Conservation (phyloP, 2,888 invertebrate genomes). For the Eurois occulta region DNA sequence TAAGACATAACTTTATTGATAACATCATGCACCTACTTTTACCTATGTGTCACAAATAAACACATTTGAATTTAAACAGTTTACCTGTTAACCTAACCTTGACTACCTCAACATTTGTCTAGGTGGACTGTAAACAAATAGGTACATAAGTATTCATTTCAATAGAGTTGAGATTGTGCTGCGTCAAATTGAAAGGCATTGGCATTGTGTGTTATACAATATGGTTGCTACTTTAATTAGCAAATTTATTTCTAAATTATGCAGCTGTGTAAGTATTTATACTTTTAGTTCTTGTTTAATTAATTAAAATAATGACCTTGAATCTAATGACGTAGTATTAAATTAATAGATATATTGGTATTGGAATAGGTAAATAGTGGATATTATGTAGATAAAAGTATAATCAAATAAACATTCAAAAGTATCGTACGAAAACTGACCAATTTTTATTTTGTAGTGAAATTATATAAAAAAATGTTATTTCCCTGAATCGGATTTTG, state of each 20-base stretch:
- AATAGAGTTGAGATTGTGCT: not conserved
- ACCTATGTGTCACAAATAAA: not conserved
- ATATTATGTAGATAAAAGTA: too few species aligned
- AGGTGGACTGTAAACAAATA: conserved; percentile 5
- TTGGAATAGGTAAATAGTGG: not conserved
- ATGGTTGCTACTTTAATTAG: not conserved
- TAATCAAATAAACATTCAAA: not conserved
- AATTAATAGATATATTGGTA: conserved; percentile 2
- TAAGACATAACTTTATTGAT: not conserved
- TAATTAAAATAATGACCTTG: conserved; percentile 11
- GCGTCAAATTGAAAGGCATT: not conserved
- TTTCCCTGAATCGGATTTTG: too few species aligned
- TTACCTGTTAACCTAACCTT: conserved; percentile 5
- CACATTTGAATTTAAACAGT: not conserved
- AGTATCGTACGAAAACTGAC: not conserved
- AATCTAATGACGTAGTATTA: not conserved
- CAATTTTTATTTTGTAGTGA: too few species aligned
- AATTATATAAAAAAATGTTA: too few species aligned
- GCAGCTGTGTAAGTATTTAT: not conserved
- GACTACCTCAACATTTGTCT: conserved; percentile 26
- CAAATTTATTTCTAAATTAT: not conserved
- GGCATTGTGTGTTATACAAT: not conserved
- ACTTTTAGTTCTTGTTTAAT: not conserved
- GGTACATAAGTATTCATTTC: not conserved
- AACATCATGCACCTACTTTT: not conserved